Evolutionary conservation across 2,113 vertebrate species (phyloP), one percentile per base, ranked within the genome.

Genomic region (Silurus asotus): DNA sequence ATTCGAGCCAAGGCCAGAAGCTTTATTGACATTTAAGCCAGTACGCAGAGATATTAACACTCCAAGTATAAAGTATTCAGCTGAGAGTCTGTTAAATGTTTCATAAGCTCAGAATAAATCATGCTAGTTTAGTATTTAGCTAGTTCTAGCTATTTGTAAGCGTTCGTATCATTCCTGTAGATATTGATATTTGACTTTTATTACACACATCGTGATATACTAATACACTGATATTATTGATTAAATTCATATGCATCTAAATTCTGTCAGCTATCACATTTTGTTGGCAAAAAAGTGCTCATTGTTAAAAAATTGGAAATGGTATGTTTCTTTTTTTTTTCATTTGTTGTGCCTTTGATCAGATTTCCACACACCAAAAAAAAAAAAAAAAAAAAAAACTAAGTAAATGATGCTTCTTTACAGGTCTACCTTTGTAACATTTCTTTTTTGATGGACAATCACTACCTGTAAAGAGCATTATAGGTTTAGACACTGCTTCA

Each of bases 381-480:
- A 77, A 45, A 86, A 81, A 77, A 45, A 25, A 74, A 72, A 84
- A 67, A 84, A 61, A 83, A 85, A 77, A 55, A 77, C 23, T 56
- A 56, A 77, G 53, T 56, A 77, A 56, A 77, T 55, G 56, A 77
- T 77, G 90, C 23, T n/a, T 76, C 87, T 83, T 23, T 56, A 58
- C 75, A 77, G 51, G 75, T 55, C 13, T 28, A 10, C 53, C 49
- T 59, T 51, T 69, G 48, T 82, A 55, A 69, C 65, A 75, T 84
- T 92, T 90, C 78, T 80, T 91, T 92, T 90, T 92, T 90, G 88
- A 92, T 91, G 87, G 90, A 90, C 84, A 83, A 89, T 92, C 90
- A 89, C 70, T 84, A 64, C 83, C 75, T 91, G 89, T 81, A 86
- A 81, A 87, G 80, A 82, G 82, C 87, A 59, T 90, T 88, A 83